phyloP scores from a whole-genome alignment of 2,113 vertebrate species.

The Struthidea cinerea region DNA sequence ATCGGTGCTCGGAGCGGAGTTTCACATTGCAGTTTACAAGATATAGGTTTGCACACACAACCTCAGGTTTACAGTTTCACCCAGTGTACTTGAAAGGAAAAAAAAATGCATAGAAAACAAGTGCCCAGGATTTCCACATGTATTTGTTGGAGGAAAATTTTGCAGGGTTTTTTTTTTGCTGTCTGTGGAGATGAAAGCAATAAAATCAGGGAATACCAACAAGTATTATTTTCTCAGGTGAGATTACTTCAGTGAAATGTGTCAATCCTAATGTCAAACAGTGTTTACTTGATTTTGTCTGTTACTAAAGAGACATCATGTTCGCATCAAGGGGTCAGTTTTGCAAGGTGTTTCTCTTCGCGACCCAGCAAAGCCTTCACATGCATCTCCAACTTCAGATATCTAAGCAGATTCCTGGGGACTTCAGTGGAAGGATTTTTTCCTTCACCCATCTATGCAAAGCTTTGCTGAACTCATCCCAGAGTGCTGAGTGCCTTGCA shows the following conservation, averaged over 20 bases:
- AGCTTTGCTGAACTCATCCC: neutral
- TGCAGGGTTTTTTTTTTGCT: neutral
- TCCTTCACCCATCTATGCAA: neutral
- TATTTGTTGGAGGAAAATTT: constrained; percentile 44
- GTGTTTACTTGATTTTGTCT: constrained; percentile 47
- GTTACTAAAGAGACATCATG: neutral
- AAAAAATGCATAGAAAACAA: neutral
- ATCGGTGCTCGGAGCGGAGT: constrained; percentile 65
- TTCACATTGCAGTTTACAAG: constrained; percentile 71
- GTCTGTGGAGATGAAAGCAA: constrained; percentile 33
- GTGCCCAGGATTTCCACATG: constrained; percentile 52
- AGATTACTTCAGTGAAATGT: constrained; percentile 20
- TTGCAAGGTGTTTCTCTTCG: neutral
- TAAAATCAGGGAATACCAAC: constrained; percentile 7
- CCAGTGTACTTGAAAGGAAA: constrained; percentile 69
- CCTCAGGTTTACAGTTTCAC: constrained; percentile 75
- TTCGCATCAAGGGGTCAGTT: constrained; percentile 31
- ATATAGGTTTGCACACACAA: constrained; percentile 65
- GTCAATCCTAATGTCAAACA: constrained; percentile 17
- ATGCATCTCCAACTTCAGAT: neutral
- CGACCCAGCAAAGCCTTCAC: neutral
- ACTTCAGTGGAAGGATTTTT: neutral
- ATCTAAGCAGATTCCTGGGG: neutral
- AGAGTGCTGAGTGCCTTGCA: neutral
- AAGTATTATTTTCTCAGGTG: constrained; percentile 57